Conservation (phyloP, 1,140 invertebrate species). For the Triops longicaudatus region DNA sequence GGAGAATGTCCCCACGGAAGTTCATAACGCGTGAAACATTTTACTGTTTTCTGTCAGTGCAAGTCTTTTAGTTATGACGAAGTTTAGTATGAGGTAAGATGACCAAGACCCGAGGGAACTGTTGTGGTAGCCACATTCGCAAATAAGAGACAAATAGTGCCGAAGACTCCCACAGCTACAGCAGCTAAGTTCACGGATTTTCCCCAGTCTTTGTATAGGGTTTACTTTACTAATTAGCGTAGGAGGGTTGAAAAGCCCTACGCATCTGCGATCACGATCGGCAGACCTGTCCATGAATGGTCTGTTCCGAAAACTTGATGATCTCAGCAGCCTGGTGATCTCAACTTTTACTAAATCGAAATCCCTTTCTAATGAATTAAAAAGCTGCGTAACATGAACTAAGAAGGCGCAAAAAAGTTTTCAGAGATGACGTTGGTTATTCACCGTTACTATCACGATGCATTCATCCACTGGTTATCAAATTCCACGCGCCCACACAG, state of each 20-base stretch:
- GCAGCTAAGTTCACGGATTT: background rate
- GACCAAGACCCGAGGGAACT: too few species aligned
- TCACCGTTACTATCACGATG: background rate
- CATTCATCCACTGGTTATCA: background rate
- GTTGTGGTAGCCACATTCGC: too few species aligned
- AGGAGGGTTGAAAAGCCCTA: background rate
- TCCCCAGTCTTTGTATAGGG: background rate
- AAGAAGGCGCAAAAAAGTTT: background rate
- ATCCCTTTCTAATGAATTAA: conserved; percentile 8
- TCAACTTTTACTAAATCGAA: conserved; percentile 7
- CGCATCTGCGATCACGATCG: background rate
- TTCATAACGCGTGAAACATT: background rate
- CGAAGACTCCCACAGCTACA: background rate
- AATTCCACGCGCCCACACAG: background rate
- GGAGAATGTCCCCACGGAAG: background rate
- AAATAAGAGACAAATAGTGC: background rate
- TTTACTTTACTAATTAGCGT: background rate
- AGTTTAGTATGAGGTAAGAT: too few species aligned
- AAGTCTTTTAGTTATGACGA: background rate
- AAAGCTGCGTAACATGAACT: background rate
- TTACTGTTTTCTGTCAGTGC: background rate
- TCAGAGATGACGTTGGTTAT: background rate
- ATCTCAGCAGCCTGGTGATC: conserved; percentile 10
- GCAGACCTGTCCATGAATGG: conserved; percentile 14
- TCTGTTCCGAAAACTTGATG: background rate